phyloP scores from a whole-genome alignment of 2,888 invertebrate genomes.

The Isoperla grammatica region DNA sequence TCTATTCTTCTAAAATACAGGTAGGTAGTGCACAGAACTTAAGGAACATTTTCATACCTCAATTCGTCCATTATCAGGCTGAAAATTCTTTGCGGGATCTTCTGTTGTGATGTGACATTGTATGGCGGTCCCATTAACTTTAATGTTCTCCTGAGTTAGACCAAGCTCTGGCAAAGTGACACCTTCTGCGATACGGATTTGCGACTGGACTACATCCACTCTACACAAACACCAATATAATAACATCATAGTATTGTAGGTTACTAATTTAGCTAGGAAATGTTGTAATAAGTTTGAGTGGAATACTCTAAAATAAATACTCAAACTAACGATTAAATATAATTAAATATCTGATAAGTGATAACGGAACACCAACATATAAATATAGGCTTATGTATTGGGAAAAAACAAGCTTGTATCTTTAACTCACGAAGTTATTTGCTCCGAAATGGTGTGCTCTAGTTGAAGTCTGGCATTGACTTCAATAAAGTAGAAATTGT shows the following conservation, averaged over 20 bases:
- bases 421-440: slow-evolving; percentile 56
- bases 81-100: slow-evolving; percentile 95
- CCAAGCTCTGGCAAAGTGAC: slow-evolving; percentile 88
- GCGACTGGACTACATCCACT: slow-evolving; percentile 96
- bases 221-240: slow-evolving; percentile 41
- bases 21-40: no score
- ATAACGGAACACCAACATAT: no score
- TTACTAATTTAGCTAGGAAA: slow-evolving; percentile 1
- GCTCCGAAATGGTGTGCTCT: slow-evolving; percentile 59
- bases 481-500: slow-evolving; percentile 56
- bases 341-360: no score
- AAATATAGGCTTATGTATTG: no score
- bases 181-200: slow-evolving; percentile 93
- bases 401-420: no score
- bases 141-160: slow-evolving; percentile 81
- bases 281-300: no score
- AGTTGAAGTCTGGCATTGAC: slow-evolving; percentile 59
- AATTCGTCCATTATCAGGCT: slow-evolving; percentile 96
- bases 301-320: no score
- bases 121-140: slow-evolving; percentile 80
- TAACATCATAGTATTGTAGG: background rate
- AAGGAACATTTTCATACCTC: slow-evolving; percentile 58
- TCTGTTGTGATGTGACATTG: slow-evolving; percentile 99
- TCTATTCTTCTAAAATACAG: no score
- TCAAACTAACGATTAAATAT: no score